A percentile compares a stretch with the other conserved stretches of the same genome.
These are phyloP conservation scores for Octodon degus DNA, from an alignment of 2,113 vertebrate genomes.

Conservation along the genomic window DNA sequence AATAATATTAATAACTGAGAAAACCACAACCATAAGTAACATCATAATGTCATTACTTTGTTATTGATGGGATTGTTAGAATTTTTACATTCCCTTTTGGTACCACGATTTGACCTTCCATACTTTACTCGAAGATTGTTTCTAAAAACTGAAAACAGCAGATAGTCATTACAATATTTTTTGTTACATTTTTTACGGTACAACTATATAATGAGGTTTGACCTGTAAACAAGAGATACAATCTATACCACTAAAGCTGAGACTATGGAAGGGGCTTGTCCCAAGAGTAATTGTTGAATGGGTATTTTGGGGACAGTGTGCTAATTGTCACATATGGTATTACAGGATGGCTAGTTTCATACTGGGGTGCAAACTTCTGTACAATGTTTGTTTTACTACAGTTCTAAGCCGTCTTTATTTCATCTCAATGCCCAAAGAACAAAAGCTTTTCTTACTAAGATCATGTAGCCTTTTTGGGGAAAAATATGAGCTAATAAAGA, in stretches of 20 bases:
- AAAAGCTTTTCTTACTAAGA: not conserved
- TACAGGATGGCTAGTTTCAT: not conserved
- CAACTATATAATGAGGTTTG: not conserved
- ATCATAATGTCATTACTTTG: not conserved
- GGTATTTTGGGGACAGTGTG: not conserved
- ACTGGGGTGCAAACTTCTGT: not conserved
- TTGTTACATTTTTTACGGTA: not conserved
- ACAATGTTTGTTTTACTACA: not conserved
- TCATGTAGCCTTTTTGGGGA: not conserved
- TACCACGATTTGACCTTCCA: not conserved
- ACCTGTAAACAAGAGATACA: too few species aligned
- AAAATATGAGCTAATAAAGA: not conserved
- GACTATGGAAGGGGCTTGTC: not conserved
- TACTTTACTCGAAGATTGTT: not conserved
- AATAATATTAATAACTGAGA: not conserved
- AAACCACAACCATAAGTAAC: not conserved
- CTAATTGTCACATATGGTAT: not conserved
- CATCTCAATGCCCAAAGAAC: not conserved
- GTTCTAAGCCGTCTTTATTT: not conserved
- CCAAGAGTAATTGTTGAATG: not conserved
- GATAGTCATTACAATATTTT: not conserved
- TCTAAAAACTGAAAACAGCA: not conserved
- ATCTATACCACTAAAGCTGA: not conserved
- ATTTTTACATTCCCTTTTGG: not conserved
- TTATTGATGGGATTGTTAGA: not conserved